phyloP scores from a whole-genome alignment of 2,888 invertebrate genomes.

The Drosophila borborema region DNA sequence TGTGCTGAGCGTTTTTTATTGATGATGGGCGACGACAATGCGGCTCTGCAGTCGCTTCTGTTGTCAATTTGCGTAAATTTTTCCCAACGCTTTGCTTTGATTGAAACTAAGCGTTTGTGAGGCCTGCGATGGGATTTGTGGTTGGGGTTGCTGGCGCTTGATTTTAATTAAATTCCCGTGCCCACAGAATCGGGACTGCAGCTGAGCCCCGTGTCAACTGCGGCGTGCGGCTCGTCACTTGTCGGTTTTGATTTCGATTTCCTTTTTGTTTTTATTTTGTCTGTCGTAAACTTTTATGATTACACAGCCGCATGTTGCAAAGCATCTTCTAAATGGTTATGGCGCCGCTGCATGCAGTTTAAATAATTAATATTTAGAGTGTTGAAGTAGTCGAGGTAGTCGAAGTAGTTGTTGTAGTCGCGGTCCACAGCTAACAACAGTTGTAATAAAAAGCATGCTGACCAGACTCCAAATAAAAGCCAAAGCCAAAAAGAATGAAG shows the following conservation, averaged over 20 bases:
- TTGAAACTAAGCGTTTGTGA: conserved; percentile 74
- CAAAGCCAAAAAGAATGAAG: not conserved
- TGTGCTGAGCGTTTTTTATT: conserved; percentile 64
- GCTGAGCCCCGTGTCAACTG: conserved; percentile 61
- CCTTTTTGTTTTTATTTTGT: not conserved
- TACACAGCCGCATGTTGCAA: conserved; percentile 71
- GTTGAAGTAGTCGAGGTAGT: conserved; percentile 3
- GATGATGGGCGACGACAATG: conserved; percentile 52
- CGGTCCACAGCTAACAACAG: conserved; percentile 3
- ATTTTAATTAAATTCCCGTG: conserved; percentile 78
- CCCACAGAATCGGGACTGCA: conserved; percentile 61
- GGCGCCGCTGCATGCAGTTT: conserved; percentile 62
- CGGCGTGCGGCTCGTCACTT: conserved; percentile 56
- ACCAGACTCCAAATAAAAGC: conserved; percentile 45
- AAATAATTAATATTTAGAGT: conserved; percentile 71
- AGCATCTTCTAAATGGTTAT: conserved; percentile 71
- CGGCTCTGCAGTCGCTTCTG: conserved; percentile 67
- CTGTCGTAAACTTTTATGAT: conserved; percentile 78
- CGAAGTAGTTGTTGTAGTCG: not conserved
- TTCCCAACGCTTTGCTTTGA: conserved; percentile 69
- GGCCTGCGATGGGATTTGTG: not conserved
- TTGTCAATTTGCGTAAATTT: conserved; percentile 74
- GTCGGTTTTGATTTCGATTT: conserved; percentile 68
- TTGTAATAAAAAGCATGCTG: conserved; percentile 72
- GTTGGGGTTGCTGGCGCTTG: conserved; percentile 23